Conservation (phyloP, 1,140 invertebrate species). For the Microplitis mediator region DNA sequence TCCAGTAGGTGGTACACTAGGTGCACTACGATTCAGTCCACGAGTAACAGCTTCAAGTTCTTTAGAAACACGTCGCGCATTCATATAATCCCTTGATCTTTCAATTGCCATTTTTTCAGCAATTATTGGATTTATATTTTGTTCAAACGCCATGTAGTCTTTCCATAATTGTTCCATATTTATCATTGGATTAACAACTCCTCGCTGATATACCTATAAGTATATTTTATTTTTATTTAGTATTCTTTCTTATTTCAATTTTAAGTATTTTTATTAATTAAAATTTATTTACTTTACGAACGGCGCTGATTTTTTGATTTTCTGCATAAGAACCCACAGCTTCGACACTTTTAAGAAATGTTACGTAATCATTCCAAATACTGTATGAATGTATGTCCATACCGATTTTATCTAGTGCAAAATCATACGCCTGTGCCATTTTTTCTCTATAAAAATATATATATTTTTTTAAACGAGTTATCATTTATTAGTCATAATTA, state of each 20-base stretch:
- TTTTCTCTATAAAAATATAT: conserved; percentile 81
- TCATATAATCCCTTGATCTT: conserved; percentile 94
- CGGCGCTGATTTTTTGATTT: conserved; percentile 98
- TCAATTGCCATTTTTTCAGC: conserved; percentile 93
- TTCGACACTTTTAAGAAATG: conserved; percentile 96
- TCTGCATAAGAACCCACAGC: conserved; percentile 98
- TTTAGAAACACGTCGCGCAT: conserved; percentile 93
- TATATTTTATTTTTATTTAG: too few relatives aligned
- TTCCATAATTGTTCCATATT: conserved; percentile 99
- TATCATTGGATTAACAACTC: conserved; percentile 95
- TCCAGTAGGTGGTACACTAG: conserved; percentile 91
- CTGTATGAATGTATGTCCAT: conserved; percentile 96
- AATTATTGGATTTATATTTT: conserved; percentile 96
- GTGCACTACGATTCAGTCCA: conserved; percentile 92
- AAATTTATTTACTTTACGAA: conserved; percentile 77
- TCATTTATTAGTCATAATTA: neutral
- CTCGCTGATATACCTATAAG: conserved; percentile 86
- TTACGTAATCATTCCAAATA: conserved; percentile 98
- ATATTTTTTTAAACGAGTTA: conserved; percentile 16
- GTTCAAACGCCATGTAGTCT: conserved; percentile 93
- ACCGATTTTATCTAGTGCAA: conserved; percentile 98
- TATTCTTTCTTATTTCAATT: neutral
- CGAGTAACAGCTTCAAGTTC: conserved; percentile 94
- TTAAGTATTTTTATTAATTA: neutral
- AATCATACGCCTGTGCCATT: conserved; percentile 99